phyloP scores from a whole-genome alignment of 1,140 invertebrate species.

The Drosophila nigromelanica region DNA sequence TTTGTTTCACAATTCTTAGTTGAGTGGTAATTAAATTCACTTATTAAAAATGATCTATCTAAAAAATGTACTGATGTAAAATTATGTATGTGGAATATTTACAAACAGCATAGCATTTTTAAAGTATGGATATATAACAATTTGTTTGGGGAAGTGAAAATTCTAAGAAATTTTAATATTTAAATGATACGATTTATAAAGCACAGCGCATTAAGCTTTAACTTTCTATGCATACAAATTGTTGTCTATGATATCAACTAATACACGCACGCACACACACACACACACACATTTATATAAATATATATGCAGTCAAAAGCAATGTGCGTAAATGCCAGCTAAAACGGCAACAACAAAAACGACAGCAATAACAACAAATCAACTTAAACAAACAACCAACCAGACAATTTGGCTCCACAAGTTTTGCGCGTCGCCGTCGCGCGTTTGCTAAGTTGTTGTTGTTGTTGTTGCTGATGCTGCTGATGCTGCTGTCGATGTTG shows the following conservation, averaged over 20 bases:
- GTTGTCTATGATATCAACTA: conserved; percentile 38
- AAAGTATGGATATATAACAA: conserved; percentile 7
- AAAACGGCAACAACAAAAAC: conserved; percentile 24
- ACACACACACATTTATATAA: conserved; percentile 14
- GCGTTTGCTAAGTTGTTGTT: conserved; percentile 26
- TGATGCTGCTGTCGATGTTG: conserved; percentile 24
- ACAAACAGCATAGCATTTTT: neutral
- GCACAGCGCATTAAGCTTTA: conserved; percentile 44
- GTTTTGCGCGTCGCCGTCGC: conserved; percentile 59
- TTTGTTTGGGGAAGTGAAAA: conserved; percentile 15
- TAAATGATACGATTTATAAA: conserved; percentile 41
- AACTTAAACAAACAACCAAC: conserved; percentile 74
- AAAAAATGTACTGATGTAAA: too few relatives aligned
- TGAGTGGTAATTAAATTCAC: too few relatives aligned
- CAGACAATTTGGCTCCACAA: conserved; percentile 79
- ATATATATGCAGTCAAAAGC: conserved; percentile 1
- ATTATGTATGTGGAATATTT: too few relatives aligned
- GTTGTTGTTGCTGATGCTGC: conserved; percentile 25
- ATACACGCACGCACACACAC: conserved; percentile 15
- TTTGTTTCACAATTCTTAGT: too few relatives aligned
- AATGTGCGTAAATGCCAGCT: conserved; percentile 44
- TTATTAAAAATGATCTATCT: too few relatives aligned
- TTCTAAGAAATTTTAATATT: conserved; percentile 33
- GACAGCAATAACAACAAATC: conserved; percentile 67
- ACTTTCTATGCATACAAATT: conserved; percentile 63